Percentiles rank a stretch among this genome's conserved stretches.
Evolutionary conservation across 2,797 vertebrate species (phyloP).

Genomic region (Myiotriccus ornatus): DNA sequence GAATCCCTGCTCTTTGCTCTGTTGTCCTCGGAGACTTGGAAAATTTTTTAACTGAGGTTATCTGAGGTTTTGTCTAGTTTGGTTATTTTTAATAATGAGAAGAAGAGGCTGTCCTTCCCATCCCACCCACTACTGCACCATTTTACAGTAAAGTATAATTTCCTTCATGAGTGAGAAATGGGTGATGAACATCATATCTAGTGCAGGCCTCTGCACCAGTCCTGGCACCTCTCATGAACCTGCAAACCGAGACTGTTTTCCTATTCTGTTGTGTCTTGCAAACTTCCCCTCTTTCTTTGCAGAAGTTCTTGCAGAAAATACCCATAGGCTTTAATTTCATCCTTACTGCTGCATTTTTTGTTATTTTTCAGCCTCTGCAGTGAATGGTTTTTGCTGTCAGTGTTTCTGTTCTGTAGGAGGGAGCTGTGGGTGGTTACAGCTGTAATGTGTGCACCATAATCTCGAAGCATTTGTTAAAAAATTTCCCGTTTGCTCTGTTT

Average conservation of each 20-base stretch:
- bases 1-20: not conserved
- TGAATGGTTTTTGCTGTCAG: constrained; percentile 56
- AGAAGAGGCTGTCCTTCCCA: not conserved
- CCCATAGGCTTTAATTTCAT: constrained; percentile 14
- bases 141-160: not conserved
- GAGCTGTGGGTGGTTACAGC: constrained; percentile 66
- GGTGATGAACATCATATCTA: not conserved
- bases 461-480: constrained; percentile 53
- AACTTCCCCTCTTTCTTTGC: not conserved
- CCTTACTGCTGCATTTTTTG: constrained; percentile 13
- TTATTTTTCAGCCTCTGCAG: constrained; percentile 51
- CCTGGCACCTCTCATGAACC: not conserved
- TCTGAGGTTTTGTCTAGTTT: constrained; percentile 12
- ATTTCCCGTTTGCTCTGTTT: constrained; percentile 6
- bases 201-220: not conserved
- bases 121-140: not conserved
- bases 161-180: not conserved
- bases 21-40: not conserved
- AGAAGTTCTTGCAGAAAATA: constrained; percentile 27
- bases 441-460: constrained; percentile 56
- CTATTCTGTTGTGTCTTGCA: not conserved
- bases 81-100: constrained; percentile 30
- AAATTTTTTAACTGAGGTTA: constrained; percentile 19
- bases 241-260: not conserved
- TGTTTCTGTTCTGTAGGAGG: constrained; percentile 67